Evolutionary conservation across 2,797 vertebrate genomes (phyloP).

Genomic region (Characodon lateralis): DNA sequence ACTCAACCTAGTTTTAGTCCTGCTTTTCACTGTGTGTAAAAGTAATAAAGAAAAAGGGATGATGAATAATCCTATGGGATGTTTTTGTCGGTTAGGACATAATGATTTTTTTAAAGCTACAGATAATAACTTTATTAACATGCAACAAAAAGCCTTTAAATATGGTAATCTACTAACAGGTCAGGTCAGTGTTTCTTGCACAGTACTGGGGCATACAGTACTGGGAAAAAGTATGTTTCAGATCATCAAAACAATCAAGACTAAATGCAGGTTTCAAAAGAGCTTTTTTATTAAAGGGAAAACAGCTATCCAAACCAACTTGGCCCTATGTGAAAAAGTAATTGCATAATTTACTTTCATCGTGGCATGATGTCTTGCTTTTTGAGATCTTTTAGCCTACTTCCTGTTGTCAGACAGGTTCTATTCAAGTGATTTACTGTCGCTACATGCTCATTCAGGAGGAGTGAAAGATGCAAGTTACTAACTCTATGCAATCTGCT

Average conservation of each 20-base stretch:
- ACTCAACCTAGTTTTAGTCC: slow-evolving; percentile 9
- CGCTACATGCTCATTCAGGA: too few relatives aligned
- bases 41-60: slow-evolving; percentile 62
- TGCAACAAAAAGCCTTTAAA: slow-evolving; percentile 17
- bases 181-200: slow-evolving; percentile 37
- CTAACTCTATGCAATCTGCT: too few relatives aligned
- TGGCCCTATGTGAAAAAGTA: background rate
- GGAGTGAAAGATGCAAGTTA: too few relatives aligned
- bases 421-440: too few relatives aligned
- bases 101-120: slow-evolving; percentile 68
- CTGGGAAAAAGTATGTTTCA: background rate
- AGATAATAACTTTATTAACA: slow-evolving; percentile 23
- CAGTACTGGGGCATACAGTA: background rate
- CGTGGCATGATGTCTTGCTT: background rate
- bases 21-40: slow-evolving; percentile 40
- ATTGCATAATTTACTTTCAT: background rate
- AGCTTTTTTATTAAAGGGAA: background rate
- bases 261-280: background rate
- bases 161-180: slow-evolving; percentile 5
- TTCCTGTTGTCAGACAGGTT: too few relatives aligned
- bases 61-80: slow-evolving; percentile 25
- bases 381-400: background rate
- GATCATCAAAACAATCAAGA: background rate
- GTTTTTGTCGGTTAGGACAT: slow-evolving; percentile 23
- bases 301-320: background rate